Evolutionary conservation across 2,113 vertebrate species (phyloP).

Genomic region (Burhinus bistriatus): DNA sequence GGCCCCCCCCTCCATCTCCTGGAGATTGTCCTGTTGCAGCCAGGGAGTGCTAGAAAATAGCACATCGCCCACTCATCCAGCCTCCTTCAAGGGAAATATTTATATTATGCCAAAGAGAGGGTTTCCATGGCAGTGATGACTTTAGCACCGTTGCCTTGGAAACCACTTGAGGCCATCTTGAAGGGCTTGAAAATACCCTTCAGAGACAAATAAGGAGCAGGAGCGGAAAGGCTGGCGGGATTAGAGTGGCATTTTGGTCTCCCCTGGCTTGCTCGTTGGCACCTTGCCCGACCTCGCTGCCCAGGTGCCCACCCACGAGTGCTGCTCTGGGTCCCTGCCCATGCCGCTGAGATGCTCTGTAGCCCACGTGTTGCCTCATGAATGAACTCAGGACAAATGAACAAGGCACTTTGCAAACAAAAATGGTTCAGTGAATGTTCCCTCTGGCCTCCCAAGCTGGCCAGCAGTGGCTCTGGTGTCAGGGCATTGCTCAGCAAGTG

Average conservation of each 20-base stretch:
- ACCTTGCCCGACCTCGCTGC: accelerated
- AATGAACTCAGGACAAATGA: neutral
- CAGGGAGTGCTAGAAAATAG: constrained; percentile 71
- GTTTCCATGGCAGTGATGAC: constrained; percentile 81
- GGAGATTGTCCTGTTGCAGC: constrained; percentile 52
- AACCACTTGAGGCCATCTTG: constrained; percentile 75
- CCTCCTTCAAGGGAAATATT: constrained; percentile 79
- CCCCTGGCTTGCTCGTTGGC: neutral
- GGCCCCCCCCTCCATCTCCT: neutral
- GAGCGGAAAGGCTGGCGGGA: neutral
- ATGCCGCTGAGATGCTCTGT: accelerated
- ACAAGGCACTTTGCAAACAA: neutral
- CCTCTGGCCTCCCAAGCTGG: neutral
- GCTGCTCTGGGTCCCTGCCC: neutral
- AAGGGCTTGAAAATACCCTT: constrained; percentile 66
- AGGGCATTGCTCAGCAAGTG: neutral
- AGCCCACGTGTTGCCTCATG: neutral
- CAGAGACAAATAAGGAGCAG: constrained; percentile 75
- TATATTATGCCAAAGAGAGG: constrained; percentile 75
- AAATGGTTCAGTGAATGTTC: accelerated
- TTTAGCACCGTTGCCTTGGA: constrained; percentile 70
- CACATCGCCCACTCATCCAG: constrained; percentile 73
- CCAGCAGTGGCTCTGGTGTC: neutral
- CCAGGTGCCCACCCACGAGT: accelerated
- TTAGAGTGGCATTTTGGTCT: neutral